These are phyloP conservation scores for Andrena minutula DNA, from an alignment of 2,888 invertebrate genomes.

Conservation along the genomic window DNA sequence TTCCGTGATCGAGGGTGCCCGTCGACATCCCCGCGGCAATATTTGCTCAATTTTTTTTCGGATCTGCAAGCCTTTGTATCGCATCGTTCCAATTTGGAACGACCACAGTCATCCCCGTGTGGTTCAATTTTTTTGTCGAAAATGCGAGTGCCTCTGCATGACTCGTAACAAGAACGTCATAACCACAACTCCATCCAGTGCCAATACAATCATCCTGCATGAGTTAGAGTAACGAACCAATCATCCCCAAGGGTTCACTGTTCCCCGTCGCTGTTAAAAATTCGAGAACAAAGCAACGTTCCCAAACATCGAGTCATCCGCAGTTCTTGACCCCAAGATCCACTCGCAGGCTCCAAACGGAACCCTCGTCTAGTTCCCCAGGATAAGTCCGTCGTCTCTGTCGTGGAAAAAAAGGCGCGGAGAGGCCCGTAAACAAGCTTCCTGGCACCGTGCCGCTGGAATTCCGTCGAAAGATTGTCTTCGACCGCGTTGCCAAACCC, in stretches of 20 bases:
- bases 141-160: too few species aligned
- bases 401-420: constrained; percentile 22
- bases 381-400: constrained; percentile 46
- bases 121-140: too few species aligned
- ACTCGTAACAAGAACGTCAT: too few species aligned
- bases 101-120: too few species aligned
- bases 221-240: background rate
- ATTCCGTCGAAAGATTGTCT: constrained; percentile 60
- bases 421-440: constrained; percentile 70
- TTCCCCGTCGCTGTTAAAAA: background rate
- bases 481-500: constrained; percentile 51
- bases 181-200: too few species aligned
- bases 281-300: too few species aligned
- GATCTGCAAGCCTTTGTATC: background rate
- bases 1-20: constrained; percentile 17
- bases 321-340: constrained; percentile 10
- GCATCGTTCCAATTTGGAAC: too few species aligned
- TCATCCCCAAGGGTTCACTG: background rate
- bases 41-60: background rate
- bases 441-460: constrained; percentile 72
- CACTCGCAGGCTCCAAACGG: constrained; percentile 6
- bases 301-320: background rate
- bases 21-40: background rate
- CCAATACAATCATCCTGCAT: too few species aligned
- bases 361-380: constrained; percentile 30